A percentile compares a stretch with the other conserved stretches of the same genome.
phyloP scores from a whole-genome alignment of 2,113 vertebrate genomes.

The Ahaetulla prasina region DNA sequence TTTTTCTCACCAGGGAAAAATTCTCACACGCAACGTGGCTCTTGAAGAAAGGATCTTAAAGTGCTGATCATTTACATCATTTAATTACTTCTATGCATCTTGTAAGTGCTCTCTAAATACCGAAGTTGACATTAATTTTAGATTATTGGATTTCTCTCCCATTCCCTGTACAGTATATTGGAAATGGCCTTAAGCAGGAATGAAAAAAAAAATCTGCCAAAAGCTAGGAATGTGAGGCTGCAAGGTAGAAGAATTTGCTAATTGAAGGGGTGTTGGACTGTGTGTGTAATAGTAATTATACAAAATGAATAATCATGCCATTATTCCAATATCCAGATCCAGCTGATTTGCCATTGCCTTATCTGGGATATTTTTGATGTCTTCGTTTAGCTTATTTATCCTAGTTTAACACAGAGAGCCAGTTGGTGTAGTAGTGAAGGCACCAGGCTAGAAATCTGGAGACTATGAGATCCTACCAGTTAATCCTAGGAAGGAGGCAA shows the following conservation, averaged over 20 bases:
- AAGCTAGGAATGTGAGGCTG: not conserved
- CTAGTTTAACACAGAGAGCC: not conserved
- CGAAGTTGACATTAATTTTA: not conserved
- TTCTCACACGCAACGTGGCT: not conserved
- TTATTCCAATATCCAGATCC: not conserved
- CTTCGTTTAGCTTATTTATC: not conserved
- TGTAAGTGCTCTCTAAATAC: not conserved
- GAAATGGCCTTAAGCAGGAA: not conserved
- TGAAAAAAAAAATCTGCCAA: not conserved
- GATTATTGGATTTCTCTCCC: not conserved
- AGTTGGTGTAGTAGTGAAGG: not conserved
- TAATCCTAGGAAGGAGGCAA: not conserved
- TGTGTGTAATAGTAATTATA: not conserved
- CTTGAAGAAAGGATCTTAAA: not conserved
- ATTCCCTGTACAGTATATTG: not conserved
- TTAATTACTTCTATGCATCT: not conserved
- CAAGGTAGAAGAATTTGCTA: not conserved
- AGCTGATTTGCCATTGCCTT: not conserved
- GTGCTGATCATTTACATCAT: not conserved
- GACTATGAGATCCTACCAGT: not conserved
- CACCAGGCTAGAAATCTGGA: not conserved
- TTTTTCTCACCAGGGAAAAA: not conserved
- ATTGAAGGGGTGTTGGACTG: not conserved
- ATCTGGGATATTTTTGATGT: not conserved
- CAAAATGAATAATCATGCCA: not conserved